A percentile compares a stretch with the other conserved stretches of the same genome.
phyloP scores from a whole-genome alignment of 2,113 vertebrate species.

The Crotalus viridis region DNA sequence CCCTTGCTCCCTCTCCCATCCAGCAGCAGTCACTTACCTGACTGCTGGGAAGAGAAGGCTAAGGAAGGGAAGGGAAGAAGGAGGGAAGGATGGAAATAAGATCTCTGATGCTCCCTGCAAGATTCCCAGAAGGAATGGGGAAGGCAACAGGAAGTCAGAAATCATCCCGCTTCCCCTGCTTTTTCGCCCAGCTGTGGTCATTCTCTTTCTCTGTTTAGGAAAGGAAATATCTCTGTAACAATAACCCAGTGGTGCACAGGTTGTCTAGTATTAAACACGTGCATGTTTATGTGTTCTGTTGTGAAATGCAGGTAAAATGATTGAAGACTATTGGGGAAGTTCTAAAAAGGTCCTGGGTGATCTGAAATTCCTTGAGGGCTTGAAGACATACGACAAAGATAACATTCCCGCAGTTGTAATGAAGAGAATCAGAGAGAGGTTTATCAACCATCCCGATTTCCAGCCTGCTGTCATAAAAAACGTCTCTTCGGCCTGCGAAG shows the following conservation, averaged over 20 bases:
- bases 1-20: neutral
- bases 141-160: neutral
- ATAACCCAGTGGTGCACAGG: neutral
- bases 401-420: slow-evolving; percentile 79
- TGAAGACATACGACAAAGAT: slow-evolving; percentile 86
- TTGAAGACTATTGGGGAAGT: slow-evolving; percentile 90
- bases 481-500: slow-evolving; percentile 90
- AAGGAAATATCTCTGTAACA: neutral
- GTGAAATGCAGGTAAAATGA: slow-evolving; percentile 83
- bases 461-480: slow-evolving; percentile 86
- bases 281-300: slow-evolving; percentile 15
- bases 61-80: neutral
- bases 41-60: neutral
- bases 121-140: neutral
- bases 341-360: slow-evolving; percentile 89
- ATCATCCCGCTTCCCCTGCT: neutral
- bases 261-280: neutral
- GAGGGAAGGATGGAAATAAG: neutral
- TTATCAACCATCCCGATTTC: slow-evolving; percentile 85
- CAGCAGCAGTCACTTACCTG: neutral
- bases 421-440: slow-evolving; percentile 87
- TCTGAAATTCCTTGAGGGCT: slow-evolving; percentile 86
- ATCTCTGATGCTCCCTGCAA: neutral
- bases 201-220: neutral
- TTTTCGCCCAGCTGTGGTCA: neutral